phyloP scores from a whole-genome alignment of 2,888 invertebrate species.

The Drosophila anomelani region DNA sequence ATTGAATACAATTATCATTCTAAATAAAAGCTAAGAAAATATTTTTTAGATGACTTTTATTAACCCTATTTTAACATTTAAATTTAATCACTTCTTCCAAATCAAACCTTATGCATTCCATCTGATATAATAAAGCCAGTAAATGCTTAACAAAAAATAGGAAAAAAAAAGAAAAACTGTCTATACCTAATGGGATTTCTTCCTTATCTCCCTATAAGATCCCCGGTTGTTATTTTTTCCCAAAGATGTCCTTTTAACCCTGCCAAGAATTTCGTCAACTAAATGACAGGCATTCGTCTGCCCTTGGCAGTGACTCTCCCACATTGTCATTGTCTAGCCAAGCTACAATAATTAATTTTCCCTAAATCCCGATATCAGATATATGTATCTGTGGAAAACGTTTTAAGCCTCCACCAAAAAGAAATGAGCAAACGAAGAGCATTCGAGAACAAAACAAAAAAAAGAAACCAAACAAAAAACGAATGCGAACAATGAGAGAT shows the following conservation, averaged over 20 bases:
- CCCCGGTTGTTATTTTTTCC: not conserved
- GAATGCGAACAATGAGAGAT: constrained; percentile 72
- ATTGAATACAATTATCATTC: not conserved
- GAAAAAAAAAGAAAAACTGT: constrained; percentile 7
- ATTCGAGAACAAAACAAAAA: constrained; percentile 23
- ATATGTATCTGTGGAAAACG: constrained; percentile 62
- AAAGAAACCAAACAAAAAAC: constrained; percentile 58
- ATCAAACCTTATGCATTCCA: constrained; percentile 3
- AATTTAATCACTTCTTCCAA: not conserved
- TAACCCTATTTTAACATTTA: not conserved
- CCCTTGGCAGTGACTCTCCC: constrained; percentile 39
- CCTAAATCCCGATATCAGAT: constrained; percentile 68
- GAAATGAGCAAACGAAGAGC: constrained; percentile 65
- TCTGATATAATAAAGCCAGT: constrained; percentile 3
- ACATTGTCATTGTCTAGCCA: constrained; percentile 39
- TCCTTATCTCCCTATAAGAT: constrained; percentile 20
- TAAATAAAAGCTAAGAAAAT: not conserved
- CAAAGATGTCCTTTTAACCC: constrained; percentile 18
- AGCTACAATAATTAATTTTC: constrained; percentile 74
- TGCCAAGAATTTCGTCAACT: constrained; percentile 41
- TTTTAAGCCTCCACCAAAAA: constrained; percentile 63
- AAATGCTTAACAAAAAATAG: not conserved
- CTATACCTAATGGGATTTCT: constrained; percentile 36
- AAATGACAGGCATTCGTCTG: constrained; percentile 44
- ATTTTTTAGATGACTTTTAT: not conserved